A percentile compares a stretch with the other conserved stretches of the same genome.
phyloP scores from a whole-genome alignment of 2,888 invertebrate genomes.

The Silvanus unidentatus region DNA sequence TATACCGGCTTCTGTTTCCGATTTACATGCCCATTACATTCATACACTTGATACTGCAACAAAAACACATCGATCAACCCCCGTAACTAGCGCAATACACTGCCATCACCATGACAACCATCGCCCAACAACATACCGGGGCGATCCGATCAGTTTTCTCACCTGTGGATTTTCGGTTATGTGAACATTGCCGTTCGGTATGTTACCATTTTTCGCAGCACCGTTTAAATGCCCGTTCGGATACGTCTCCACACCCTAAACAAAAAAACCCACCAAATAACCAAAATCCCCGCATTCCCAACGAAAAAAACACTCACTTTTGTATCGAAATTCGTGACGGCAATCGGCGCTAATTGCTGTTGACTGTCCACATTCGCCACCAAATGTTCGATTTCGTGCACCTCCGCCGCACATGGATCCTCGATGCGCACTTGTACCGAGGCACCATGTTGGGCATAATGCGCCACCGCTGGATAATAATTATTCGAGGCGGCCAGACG shows the following conservation, averaged over 20 bases:
- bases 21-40: slow-evolving; percentile 24
- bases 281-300: too few species aligned
- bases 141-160: slow-evolving; percentile 9
- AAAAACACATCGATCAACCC: not conserved
- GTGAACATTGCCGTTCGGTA: slow-evolving; percentile 56
- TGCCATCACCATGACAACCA: too few species aligned
- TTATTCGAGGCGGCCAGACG: slow-evolving; percentile 29
- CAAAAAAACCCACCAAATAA: slow-evolving; percentile 10
- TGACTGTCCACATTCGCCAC: slow-evolving; percentile 32
- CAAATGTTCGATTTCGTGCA: slow-evolving; percentile 43
- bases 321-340: slow-evolving; percentile 49
- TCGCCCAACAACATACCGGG: too few species aligned
- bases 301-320: too few species aligned
- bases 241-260: slow-evolving; percentile 44
- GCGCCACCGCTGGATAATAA: slow-evolving; percentile 33
- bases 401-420: slow-evolving; percentile 32
- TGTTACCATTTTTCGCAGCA: slow-evolving; percentile 47
- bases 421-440: slow-evolving; percentile 33
- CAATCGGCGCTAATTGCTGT: slow-evolving; percentile 35
- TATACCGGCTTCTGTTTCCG: slow-evolving; percentile 22
- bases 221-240: slow-evolving; percentile 51
- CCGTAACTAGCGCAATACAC: too few species aligned
- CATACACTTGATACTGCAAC: slow-evolving; percentile 31
- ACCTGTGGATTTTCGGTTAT: slow-evolving; percentile 68
- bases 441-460: slow-evolving; percentile 29